A percentile compares a stretch with the other conserved stretches of the same genome.
Evolutionary conservation across 2,113 vertebrate species (phyloP).

Genomic region (Protobothrops flavoviridis): DNA sequence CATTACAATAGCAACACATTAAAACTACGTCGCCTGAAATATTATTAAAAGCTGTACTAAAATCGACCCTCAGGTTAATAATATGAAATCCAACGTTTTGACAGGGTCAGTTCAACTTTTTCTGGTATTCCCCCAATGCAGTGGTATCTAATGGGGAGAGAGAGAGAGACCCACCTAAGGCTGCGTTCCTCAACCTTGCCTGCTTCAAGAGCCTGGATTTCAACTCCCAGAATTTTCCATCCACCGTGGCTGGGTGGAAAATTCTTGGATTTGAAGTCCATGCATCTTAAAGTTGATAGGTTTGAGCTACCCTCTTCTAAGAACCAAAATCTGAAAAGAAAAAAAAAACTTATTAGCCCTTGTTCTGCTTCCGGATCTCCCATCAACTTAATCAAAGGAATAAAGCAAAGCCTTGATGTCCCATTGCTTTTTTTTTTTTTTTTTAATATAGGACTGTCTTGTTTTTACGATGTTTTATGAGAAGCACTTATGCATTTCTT

Average conservation of each 20-base stretch:
- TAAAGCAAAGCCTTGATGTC: conserved; percentile 57
- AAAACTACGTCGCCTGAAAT: background rate
- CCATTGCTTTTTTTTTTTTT: conserved; percentile 43
- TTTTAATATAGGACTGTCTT: conserved; percentile 52
- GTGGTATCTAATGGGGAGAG: background rate
- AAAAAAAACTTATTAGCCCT: background rate
- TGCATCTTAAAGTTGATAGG: background rate
- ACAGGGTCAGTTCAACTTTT: background rate
- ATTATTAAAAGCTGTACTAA: background rate
- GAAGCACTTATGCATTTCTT: conserved; percentile 59
- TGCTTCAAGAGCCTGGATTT: background rate
- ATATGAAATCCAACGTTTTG: background rate
- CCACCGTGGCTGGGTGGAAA: background rate
- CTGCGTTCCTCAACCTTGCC: background rate
- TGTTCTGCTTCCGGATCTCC: conserved; percentile 47
- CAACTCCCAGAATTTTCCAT: background rate
- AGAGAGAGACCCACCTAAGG: background rate
- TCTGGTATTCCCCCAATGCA: background rate
- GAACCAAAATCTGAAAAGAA: conserved; percentile 4
- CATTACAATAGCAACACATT: background rate
- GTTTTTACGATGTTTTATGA: conserved; percentile 66
- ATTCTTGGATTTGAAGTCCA: background rate
- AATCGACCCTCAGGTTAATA: background rate
- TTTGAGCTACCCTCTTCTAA: background rate
- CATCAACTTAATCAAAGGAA: conserved; percentile 65